phyloP scores from a whole-genome alignment of 2,113 vertebrate genomes.

The Chaetops frenatus region DNA sequence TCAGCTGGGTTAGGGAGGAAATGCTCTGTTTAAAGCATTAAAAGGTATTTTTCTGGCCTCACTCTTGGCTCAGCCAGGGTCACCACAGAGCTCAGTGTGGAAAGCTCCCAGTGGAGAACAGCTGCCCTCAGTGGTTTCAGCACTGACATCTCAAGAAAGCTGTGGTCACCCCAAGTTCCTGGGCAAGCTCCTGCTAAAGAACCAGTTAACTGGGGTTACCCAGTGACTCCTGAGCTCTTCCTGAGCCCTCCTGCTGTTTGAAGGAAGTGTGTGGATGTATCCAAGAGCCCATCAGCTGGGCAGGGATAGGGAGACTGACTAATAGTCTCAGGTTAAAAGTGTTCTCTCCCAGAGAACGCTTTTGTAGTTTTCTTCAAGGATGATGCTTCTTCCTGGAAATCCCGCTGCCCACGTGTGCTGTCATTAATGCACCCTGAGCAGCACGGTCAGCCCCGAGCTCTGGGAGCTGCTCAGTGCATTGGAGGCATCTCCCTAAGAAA shows the following conservation, averaged over 20 bases:
- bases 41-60: neutral
- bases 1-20: neutral
- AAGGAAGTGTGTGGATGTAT: neutral
- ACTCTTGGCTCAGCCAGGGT: neutral
- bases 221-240: neutral
- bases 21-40: neutral
- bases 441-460: neutral
- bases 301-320: neutral
- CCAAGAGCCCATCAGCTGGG: neutral
- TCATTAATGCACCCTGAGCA: neutral
- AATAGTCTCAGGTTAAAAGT: neutral
- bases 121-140: neutral
- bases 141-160: neutral
- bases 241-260: neutral
- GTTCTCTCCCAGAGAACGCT: neutral
- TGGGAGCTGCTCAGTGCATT: neutral
- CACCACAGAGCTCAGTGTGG: fast-evolving
- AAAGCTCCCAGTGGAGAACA: neutral
- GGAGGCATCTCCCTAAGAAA: neutral
- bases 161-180: neutral
- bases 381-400: neutral
- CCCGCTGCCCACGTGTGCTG: fast-evolving
- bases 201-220: neutral
- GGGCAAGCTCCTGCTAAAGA: neutral
- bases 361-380: neutral